Evolutionary conservation across 1,140 invertebrate genomes (phyloP).

Genomic region (Drosophila subpulchrella): DNA sequence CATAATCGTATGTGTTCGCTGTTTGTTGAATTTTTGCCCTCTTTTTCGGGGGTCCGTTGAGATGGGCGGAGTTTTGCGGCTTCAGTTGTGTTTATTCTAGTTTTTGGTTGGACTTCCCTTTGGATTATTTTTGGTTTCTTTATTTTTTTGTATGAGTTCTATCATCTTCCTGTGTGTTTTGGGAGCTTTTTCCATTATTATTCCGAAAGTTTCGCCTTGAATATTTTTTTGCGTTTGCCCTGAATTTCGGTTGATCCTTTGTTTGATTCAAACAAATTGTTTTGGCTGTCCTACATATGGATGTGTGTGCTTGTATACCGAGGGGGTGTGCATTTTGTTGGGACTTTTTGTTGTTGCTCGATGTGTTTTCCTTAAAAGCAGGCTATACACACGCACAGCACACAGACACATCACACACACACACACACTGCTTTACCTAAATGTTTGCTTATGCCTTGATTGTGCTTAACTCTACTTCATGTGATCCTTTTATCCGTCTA

Average conservation of each 20-base stretch:
- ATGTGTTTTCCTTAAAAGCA: slow-evolving; percentile 40
- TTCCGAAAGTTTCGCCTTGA: slow-evolving; percentile 44
- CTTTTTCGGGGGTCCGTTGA: slow-evolving; percentile 7
- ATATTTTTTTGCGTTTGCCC: slow-evolving; percentile 23
- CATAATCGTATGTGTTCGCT: slow-evolving; percentile 35
- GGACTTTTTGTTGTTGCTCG: slow-evolving; percentile 38
- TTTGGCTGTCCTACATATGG: slow-evolving; percentile 54
- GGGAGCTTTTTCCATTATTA: slow-evolving; percentile 35
- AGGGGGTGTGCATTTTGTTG: slow-evolving; percentile 32
- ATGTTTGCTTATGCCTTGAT: slow-evolving; percentile 79
- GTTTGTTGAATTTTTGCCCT: slow-evolving; percentile 25
- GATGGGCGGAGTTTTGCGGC: slow-evolving; percentile 28
- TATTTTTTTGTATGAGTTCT: slow-evolving; percentile 30
- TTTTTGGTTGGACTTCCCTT: slow-evolving; percentile 24
- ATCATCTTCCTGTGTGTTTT: slow-evolving; percentile 17
- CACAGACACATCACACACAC: slow-evolving; percentile 13
- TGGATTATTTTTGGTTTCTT: slow-evolving; percentile 34
- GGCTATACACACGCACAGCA: slow-evolving; percentile 21
- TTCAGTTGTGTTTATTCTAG: slow-evolving; percentile 41
- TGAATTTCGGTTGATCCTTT: slow-evolving; percentile 35
- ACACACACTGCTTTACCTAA: slow-evolving; percentile 60
- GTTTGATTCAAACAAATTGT: slow-evolving; percentile 61
- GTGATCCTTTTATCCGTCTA: slow-evolving; percentile 31
- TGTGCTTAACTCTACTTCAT: slow-evolving; percentile 51
- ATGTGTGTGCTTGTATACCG: slow-evolving; percentile 8